Percentiles rank a stretch among this genome's conserved stretches.
Evolutionary conservation across 2,113 vertebrate species (phyloP).

Genomic region (Crotalus tigris): DNA sequence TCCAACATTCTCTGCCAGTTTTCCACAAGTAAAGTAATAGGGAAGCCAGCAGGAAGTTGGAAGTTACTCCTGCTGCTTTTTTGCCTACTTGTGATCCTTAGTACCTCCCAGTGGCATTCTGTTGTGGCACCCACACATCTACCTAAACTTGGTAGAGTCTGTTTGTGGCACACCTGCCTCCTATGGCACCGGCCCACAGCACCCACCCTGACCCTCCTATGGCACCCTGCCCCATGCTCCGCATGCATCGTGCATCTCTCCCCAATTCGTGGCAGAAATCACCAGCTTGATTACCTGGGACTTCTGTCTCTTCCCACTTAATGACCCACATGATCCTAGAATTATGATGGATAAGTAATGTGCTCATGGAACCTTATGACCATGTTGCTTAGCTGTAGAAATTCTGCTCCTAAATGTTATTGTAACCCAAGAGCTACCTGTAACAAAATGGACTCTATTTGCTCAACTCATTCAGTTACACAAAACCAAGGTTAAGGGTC

Average conservation of each 20-base stretch:
- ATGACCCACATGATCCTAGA: neutral
- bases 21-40: neutral
- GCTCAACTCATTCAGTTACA: neutral
- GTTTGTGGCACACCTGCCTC: neutral
- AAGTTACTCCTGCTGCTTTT: neutral
- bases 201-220: neutral
- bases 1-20: neutral
- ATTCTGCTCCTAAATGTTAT: neutral
- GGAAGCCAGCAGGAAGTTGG: neutral
- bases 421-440: neutral
- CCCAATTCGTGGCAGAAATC: neutral
- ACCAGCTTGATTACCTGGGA: neutral
- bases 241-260: neutral
- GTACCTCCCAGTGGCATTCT: neutral
- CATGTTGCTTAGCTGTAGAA: neutral
- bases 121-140: neutral
- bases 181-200: neutral
- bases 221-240: neutral
- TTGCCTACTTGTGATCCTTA: neutral
- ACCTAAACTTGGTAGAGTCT: neutral
- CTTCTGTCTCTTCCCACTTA: neutral
- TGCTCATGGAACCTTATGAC: neutral
- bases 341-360: neutral
- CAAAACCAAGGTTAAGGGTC: neutral
- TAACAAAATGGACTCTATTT: neutral